Conservation (phyloP, 2,113 vertebrate species). For the Natator depressus region DNA sequence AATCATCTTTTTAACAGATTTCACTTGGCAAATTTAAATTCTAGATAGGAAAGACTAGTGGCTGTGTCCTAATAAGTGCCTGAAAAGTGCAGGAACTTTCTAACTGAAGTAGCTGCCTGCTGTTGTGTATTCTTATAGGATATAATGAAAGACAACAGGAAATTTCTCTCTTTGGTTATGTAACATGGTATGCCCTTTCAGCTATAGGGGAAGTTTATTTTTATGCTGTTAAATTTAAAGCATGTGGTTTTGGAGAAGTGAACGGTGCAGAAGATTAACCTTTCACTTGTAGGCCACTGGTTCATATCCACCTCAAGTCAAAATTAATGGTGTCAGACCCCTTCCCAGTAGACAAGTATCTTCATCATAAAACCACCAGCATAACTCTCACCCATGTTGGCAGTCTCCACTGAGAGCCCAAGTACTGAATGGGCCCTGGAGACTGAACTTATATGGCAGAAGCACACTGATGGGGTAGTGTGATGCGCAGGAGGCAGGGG, state of each 20-base stretch:
- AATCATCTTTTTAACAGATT: constrained; percentile 16
- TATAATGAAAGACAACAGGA: background rate
- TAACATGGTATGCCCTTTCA: background rate
- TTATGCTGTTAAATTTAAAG: constrained; percentile 67
- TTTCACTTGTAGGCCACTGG: constrained; percentile 53
- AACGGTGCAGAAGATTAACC: constrained; percentile 52
- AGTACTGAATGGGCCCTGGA: constrained; percentile 25
- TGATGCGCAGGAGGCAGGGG: background rate
- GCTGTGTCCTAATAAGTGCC: background rate
- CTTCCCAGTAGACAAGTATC: constrained; percentile 55
- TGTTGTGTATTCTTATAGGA: background rate
- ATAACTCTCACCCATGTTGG: constrained; percentile 52
- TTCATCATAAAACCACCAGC: constrained; percentile 26
- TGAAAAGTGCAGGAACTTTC: background rate
- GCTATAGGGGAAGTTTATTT: constrained; percentile 43
- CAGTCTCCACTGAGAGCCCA: constrained; percentile 7
- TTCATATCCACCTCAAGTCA: constrained; percentile 35
- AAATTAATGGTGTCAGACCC: constrained; percentile 39
- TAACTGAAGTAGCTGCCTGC: background rate
- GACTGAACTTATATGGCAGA: constrained; percentile 48
- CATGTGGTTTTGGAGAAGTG: constrained; percentile 5
- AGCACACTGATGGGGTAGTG: constrained; percentile 62
- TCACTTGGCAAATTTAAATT: constrained; percentile 15
- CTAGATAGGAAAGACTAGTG: background rate
- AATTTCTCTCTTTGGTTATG: background rate